A percentile compares a stretch with the other conserved stretches of the same genome.
These are phyloP conservation scores for Percopsis transmontana DNA, from an alignment of 2,113 vertebrate species.

Conservation along the genomic window DNA sequence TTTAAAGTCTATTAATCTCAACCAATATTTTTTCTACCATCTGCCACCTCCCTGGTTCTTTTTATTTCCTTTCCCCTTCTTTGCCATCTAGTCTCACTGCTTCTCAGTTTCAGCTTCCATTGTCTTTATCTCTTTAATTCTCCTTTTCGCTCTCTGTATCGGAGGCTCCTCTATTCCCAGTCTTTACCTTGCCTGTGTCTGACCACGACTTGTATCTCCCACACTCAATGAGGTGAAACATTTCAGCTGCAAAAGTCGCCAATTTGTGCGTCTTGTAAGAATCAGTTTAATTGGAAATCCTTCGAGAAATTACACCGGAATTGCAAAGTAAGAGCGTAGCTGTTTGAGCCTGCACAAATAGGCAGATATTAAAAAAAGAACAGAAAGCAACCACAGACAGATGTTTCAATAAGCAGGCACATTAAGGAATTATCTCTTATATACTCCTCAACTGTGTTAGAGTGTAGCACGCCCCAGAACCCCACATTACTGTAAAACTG, in stretches of 20 bases:
- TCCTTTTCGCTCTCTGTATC: slow-evolving; percentile 4
- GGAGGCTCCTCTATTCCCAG: slow-evolving; percentile 33
- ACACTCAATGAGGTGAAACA: slow-evolving; percentile 48
- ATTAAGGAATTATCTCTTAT: no score
- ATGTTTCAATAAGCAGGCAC: no score
- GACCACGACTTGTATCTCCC: slow-evolving; percentile 56
- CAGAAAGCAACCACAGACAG: no score
- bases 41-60: slow-evolving; percentile 55
- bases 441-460: no score
- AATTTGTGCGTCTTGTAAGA: slow-evolving; percentile 48
- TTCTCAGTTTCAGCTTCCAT: slow-evolving; percentile 30
- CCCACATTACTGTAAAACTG: no score
- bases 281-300: slow-evolving; percentile 65
- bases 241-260: slow-evolving; percentile 51
- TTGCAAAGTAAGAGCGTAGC: slow-evolving; percentile 55
- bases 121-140: slow-evolving; percentile 44
- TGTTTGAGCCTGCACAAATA: no score
- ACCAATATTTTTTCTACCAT: slow-evolving; percentile 75
- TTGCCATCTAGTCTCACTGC: slow-evolving; percentile 59
- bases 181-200: slow-evolving; percentile 47
- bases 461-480: no score
- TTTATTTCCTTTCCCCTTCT: slow-evolving; percentile 18
- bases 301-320: slow-evolving; percentile 49
- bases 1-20: slow-evolving; percentile 78
- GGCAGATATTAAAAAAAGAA: no score